Base-by-base conservation (phyloP, 1,140 invertebrate genomes). In the Helicoverpa armigera region DNA sequence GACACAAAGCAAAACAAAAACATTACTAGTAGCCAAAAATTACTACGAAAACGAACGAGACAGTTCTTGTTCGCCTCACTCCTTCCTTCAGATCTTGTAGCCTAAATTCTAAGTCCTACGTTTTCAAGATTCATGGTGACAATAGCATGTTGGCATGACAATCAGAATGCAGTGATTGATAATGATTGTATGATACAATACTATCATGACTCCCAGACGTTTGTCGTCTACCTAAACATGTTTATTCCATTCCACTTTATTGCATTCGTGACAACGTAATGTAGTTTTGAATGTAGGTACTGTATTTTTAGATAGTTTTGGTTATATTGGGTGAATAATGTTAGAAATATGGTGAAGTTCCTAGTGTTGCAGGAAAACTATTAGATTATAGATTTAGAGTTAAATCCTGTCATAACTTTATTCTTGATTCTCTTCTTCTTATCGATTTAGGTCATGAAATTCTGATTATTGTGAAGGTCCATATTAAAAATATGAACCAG, bases 111-210 rank as follows among this genome's bases (percentile, higher is more conserved):
- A 35, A 35, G 35, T 76, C 74, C 60, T 23, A n/a, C 48, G 16
- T 63, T 12, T 50, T 9, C 54, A 23, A 5, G n/a, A 29, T 14
- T 11, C 18, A 75, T 61, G 73, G 1, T 75, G 3, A 48, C 16
- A 51, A 16, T 48, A 75, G 11, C 16, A 13, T 48, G 12, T 58
- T 67, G 63, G 54, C 54, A 58, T 9, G 18, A 5, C 16, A 18
- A 75, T 50, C 56, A 51, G 18, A 75, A 50, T 61, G 58, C 23
- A 35, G 53, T 65, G 74, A 65, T 63, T 53, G 60, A 51, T 63
- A 76, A 76, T 65, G 60, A 76, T 16, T 31, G 58, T 53, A 31
- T 76, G 43, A 65, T 50, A 65, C 74, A 76, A 63, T 65, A 73
- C 53, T 53, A 76, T 76, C 53, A 76, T 16, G 23, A 9, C 23